Percentiles rank a stretch among this genome's conserved stretches.
These are phyloP conservation scores for Notiomystis cincta DNA, from an alignment of 2,113 vertebrate species.

Conservation along the genomic window DNA sequence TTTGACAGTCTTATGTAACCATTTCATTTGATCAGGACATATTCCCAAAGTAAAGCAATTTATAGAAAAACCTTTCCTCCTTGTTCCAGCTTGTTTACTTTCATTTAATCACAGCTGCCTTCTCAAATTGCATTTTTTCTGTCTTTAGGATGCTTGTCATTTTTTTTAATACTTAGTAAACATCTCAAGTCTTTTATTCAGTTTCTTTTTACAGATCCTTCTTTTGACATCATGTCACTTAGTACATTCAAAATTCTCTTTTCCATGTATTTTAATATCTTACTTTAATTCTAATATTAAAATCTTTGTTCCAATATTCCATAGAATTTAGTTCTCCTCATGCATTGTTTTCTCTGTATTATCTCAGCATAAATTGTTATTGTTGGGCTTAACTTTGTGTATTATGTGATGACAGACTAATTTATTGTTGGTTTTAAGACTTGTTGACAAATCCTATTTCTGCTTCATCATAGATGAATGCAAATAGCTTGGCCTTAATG, in stretches of 20 bases:
- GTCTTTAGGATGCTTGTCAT: not conserved
- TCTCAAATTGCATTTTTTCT: not conserved
- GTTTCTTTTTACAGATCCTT: not conserved
- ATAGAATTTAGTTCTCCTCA: not conserved
- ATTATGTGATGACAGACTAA: slow-evolving; percentile 56
- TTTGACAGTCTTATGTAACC: slow-evolving; percentile 31
- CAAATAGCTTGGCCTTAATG: slow-evolving; percentile 36
- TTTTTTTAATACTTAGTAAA: slow-evolving; percentile 25
- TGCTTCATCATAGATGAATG: slow-evolving; percentile 41
- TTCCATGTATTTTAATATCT: not conserved
- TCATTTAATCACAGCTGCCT: slow-evolving; percentile 12
- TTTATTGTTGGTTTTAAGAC: slow-evolving; percentile 51
- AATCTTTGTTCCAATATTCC: not conserved
- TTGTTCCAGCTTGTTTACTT: slow-evolving; percentile 24
- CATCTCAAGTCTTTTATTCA: not conserved
- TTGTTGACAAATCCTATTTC: slow-evolving; percentile 61
- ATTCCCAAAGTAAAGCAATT: slow-evolving; percentile 18
- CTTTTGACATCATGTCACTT: not conserved
- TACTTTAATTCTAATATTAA: not conserved
- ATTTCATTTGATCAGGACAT: slow-evolving; percentile 25
- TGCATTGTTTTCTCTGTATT: slow-evolving; percentile 31
- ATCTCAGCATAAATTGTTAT: slow-evolving; percentile 20
- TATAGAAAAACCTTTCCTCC: not conserved
- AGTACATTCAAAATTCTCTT: not conserved
- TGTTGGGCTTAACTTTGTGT: not conserved